phyloP scores from a whole-genome alignment of 2,113 vertebrate species.

The Petrocephalus microphthalmus region DNA sequence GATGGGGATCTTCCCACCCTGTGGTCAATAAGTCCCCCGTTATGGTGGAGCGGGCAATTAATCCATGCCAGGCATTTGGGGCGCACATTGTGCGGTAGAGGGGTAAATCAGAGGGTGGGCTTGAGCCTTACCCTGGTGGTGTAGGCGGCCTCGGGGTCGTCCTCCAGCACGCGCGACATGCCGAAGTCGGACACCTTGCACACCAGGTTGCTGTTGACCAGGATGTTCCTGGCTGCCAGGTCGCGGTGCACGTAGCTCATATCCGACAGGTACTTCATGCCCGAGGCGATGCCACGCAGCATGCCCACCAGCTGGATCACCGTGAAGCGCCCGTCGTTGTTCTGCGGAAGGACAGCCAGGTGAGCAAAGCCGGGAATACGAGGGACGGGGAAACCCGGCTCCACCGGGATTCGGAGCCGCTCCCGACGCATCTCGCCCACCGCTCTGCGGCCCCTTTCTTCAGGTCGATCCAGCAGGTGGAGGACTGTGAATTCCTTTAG shows the following conservation, averaged over 20 bases:
- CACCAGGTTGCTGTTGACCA: conserved; percentile 96
- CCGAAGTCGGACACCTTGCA: conserved; percentile 98
- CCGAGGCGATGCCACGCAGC: conserved; percentile 89
- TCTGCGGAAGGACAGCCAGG: conserved; percentile 54
- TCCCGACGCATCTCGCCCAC: neutral
- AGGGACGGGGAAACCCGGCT: neutral
- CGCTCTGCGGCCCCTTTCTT: neutral
- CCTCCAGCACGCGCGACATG: conserved; percentile 93
- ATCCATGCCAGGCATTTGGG: neutral
- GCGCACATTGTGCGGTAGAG: neutral
- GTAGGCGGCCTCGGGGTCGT: conserved; percentile 91
- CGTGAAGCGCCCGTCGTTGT: conserved; percentile 94
- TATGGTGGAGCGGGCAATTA: neutral
- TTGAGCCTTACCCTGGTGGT: conserved; percentile 79
- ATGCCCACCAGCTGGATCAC: conserved; percentile 96
- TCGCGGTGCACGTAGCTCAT: conserved; percentile 98
- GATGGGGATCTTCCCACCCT: conserved; percentile 98
- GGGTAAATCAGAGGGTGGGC: neutral
- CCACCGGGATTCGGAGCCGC: neutral
- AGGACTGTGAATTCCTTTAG: neutral
- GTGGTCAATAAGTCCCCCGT: conserved; percentile 38
- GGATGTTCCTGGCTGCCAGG: conserved; percentile 88
- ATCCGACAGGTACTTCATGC: conserved; percentile 97
- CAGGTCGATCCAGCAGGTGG: neutral
- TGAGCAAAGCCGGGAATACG: neutral